Percentiles rank a stretch among this genome's conserved stretches.
Conservation (phyloP, 2,113 vertebrate species). For the Tichodroma muraria region DNA sequence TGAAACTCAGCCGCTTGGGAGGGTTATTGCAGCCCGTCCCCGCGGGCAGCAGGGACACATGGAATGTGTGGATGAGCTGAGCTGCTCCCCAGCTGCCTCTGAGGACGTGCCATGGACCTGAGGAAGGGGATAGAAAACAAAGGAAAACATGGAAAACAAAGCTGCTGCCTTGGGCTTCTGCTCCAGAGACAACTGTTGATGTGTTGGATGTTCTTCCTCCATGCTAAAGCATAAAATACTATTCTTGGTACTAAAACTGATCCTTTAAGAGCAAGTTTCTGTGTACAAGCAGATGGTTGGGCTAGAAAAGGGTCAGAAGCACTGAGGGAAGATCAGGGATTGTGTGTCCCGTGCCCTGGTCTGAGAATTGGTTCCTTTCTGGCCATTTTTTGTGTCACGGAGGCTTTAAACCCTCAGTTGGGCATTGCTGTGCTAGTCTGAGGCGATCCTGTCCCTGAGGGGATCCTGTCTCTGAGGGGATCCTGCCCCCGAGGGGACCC, state of each 20-base stretch:
- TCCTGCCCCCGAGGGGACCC: rapidly evolving
- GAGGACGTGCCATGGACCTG: not conserved
- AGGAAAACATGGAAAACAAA: not conserved
- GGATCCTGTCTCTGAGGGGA: rapidly evolving
- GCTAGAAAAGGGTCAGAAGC: not conserved
- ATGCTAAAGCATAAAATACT: rapidly evolving
- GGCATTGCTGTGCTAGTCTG: not conserved
- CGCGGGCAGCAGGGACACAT: rapidly evolving
- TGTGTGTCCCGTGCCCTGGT: not conserved
- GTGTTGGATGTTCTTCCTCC: not conserved
- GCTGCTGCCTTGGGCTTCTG: not conserved
- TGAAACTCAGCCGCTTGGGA: not conserved
- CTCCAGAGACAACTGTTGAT: not conserved
- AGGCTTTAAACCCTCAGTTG: rapidly evolving
- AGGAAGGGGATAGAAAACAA: not conserved
- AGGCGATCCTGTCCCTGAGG: rapidly evolving
- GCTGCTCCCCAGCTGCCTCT: not conserved
- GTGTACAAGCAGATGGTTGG: not conserved
- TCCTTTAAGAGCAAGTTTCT: not conserved
- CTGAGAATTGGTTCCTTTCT: not conserved
- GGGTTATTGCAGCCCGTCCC: not conserved
- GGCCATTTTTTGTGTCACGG: rapidly evolving
- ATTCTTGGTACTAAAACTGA: not conserved
- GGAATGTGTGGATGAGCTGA: not conserved
- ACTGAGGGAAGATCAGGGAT: not conserved